phyloP scores from a whole-genome alignment of 2,797 vertebrate species.

The Coregonus ussuriensis region DNA sequence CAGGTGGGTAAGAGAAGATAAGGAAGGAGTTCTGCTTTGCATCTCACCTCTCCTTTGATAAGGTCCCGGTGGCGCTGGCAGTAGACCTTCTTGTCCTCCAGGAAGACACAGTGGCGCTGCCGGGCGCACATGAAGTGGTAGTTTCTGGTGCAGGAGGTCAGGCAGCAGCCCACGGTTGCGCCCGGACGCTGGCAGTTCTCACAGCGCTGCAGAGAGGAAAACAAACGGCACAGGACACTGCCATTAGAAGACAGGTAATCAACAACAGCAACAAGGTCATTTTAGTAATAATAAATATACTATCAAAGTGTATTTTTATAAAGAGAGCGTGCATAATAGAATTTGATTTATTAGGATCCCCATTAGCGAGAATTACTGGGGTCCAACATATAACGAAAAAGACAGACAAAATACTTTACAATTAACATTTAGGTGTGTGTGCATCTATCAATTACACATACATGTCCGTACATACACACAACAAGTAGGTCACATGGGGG shows the following conservation, averaged over 20 bases:
- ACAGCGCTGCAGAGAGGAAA: conserved; percentile 76
- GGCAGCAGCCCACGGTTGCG: conserved; percentile 94
- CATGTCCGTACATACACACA: too few relatives aligned
- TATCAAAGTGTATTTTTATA: too few relatives aligned
- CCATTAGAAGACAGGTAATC: background rate
- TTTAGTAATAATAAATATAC: too few relatives aligned
- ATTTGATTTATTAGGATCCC: too few relatives aligned
- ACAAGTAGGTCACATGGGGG: too few relatives aligned
- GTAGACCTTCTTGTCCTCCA: conserved; percentile 98
- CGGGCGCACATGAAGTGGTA: conserved; percentile 99
- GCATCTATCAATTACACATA: too few relatives aligned
- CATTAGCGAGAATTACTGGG: too few relatives aligned
- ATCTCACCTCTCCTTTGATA: conserved; percentile 93
- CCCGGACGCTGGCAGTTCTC: conserved; percentile 93
- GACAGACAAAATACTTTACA: too few relatives aligned
- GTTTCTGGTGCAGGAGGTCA: conserved; percentile 92
- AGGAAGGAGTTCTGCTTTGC: background rate
- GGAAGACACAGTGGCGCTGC: conserved; percentile 90
- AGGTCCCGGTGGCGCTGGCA: conserved; percentile 93
- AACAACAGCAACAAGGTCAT: too few relatives aligned
- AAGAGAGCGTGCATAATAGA: too few relatives aligned
- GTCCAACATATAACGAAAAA: too few relatives aligned
- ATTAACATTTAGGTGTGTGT: too few relatives aligned
- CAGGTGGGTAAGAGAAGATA: background rate
- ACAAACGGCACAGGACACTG: background rate